Percentiles rank a stretch among this genome's conserved stretches.
These are phyloP conservation scores for Vombatus ursinus DNA, from an alignment of 2,113 vertebrate species.

Conservation along the genomic window DNA sequence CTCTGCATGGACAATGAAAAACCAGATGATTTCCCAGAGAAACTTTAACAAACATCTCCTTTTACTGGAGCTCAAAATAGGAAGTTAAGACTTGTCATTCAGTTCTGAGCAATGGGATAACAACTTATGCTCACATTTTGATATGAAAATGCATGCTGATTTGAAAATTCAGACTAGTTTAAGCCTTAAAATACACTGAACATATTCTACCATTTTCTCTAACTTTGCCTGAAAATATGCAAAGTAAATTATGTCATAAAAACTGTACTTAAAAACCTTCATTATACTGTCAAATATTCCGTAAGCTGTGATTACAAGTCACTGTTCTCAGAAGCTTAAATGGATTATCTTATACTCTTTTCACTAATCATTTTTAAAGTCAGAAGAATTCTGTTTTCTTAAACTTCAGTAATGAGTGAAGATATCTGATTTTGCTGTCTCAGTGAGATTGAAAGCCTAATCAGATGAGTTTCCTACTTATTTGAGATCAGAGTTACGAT, in stretches of 20 bases:
- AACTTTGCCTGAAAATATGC: not conserved
- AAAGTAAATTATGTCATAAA: conserved; percentile 19
- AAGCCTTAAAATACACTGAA: not conserved
- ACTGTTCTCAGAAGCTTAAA: not conserved
- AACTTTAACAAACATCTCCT: not conserved
- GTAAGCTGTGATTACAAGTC: not conserved
- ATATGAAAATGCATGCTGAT: not conserved
- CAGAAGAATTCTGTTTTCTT: not conserved
- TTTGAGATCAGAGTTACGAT: not conserved
- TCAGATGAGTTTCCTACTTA: not conserved
- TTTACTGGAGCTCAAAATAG: not conserved
- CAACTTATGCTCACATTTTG: not conserved
- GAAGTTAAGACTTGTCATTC: not conserved
- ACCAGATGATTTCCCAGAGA: not conserved
- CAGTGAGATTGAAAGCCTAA: not conserved
- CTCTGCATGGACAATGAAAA: conserved; percentile 21
- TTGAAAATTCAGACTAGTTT: conserved; percentile 4
- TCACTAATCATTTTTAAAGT: not conserved
- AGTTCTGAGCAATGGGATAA: not conserved
- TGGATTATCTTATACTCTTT: not conserved
- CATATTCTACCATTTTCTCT: conserved; percentile 21
- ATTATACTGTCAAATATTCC: not conserved
- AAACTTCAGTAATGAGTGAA: not conserved
- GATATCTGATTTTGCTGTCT: not conserved
- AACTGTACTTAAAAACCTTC: conserved; percentile 8